Evolutionary conservation across 2,113 vertebrate genomes (phyloP).

Genomic region (Etheostoma cragini): DNA sequence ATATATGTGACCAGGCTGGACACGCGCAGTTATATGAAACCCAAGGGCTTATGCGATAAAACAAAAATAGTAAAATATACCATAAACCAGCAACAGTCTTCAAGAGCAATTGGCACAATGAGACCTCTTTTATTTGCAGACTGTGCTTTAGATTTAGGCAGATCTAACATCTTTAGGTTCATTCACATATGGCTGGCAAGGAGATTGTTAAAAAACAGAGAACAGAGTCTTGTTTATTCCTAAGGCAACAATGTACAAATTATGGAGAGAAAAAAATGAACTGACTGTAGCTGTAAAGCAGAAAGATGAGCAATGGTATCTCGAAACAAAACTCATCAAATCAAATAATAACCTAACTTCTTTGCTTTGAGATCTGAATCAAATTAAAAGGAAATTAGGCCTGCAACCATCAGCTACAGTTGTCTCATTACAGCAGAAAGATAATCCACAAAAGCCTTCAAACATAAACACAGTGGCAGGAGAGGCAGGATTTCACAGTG

Average conservation of each 20-base stretch:
- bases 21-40: conserved; percentile 44
- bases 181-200: conserved; percentile 81
- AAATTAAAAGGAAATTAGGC: conserved; percentile 83
- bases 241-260: conserved; percentile 82
- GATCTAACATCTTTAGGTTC: conserved; percentile 66
- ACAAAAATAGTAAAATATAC: conserved; percentile 49
- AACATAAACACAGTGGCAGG: conserved; percentile 61
- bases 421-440: conserved; percentile 79
- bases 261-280: conserved; percentile 65
- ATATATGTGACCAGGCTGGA: conserved; percentile 38
- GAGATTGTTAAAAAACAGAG: conserved; percentile 72
- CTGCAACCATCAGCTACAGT: conserved; percentile 77
- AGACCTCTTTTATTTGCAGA: conserved; percentile 66
- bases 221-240: conserved; percentile 79
- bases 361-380: conserved; percentile 78
- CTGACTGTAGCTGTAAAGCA: conserved; percentile 71
- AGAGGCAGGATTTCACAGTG: conserved; percentile 65
- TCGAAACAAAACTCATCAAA: conserved; percentile 77
- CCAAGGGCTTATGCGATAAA: conserved; percentile 34
- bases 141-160: conserved; percentile 77
- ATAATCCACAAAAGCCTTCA: conserved; percentile 82
- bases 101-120: conserved; percentile 70
- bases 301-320: conserved; percentile 74
- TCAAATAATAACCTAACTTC: conserved; percentile 80
- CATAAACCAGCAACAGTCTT: conserved; percentile 58